Evolutionary conservation across 2,113 vertebrate species (phyloP).

Genomic region (Dryoscopus gambensis): DNA sequence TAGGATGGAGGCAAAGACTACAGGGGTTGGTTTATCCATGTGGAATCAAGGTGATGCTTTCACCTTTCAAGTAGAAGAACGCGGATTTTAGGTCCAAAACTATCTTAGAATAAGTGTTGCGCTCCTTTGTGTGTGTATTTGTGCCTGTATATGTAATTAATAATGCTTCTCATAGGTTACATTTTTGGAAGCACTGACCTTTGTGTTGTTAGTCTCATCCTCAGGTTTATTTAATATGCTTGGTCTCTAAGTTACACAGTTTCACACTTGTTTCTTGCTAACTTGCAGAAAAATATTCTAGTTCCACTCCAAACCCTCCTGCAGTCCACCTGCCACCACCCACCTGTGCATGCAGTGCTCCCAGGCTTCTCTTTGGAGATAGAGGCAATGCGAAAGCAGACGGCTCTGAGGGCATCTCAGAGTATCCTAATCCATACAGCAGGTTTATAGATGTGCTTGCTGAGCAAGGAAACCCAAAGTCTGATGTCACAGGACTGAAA

Average conservation of each 20-base stretch:
- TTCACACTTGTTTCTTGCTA: not conserved
- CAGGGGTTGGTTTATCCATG: not conserved
- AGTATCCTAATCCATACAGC: not conserved
- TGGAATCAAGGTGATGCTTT: not conserved
- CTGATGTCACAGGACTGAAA: not conserved
- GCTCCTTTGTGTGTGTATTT: not conserved
- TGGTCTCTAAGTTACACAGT: not conserved
- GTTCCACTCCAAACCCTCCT: not conserved
- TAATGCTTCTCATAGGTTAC: not conserved
- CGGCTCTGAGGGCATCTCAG: not conserved
- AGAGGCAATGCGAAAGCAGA: not conserved
- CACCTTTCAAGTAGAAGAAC: not conserved
- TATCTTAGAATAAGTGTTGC: no score
- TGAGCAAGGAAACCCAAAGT: not conserved
- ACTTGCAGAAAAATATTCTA: not conserved
- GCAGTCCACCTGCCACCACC: not conserved
- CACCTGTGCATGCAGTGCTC: rapidly evolving
- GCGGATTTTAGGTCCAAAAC: not conserved
- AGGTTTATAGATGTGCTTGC: not conserved
- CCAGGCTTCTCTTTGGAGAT: not conserved
- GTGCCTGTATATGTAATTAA: not conserved
- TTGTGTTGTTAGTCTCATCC: not conserved
- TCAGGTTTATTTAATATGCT: not conserved
- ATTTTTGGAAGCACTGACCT: not conserved
- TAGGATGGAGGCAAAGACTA: not conserved